Conservation (phyloP, 2,888 invertebrate species). For the Drosophila emarginata region DNA sequence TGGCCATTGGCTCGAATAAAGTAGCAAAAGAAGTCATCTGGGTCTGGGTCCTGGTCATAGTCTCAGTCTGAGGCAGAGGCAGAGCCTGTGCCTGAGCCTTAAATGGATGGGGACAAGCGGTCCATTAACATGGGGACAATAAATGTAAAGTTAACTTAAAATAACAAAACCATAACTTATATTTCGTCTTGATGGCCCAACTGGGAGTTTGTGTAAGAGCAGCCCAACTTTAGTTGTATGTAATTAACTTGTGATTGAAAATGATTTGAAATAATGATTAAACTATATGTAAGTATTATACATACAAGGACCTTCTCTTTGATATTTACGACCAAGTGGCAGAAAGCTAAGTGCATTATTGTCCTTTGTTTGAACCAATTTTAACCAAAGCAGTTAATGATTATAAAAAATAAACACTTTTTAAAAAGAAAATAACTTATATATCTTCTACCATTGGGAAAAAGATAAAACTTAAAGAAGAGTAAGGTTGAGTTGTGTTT, state of each 20-base stretch:
- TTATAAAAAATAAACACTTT: too few species aligned
- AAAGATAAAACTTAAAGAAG: too few species aligned
- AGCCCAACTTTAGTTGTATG: not conserved
- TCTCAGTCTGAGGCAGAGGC: not conserved
- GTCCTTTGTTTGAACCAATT: too few species aligned
- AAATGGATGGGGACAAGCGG: too few species aligned
- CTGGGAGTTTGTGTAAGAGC: not conserved
- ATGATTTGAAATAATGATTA: not conserved
- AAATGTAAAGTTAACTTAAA: constrained; percentile 4
- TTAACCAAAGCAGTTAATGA: too few species aligned
- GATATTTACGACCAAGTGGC: too few species aligned
- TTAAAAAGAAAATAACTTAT: too few species aligned
- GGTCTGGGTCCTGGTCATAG: not conserved
- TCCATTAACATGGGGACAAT: constrained; percentile 4
- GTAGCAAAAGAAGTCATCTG: constrained; percentile 1
- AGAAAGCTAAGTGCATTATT: too few species aligned
- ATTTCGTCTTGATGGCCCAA: not conserved
- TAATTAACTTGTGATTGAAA: constrained; percentile 2
- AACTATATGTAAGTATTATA: not conserved
- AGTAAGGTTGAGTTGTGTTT: too few species aligned
- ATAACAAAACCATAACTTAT: constrained; percentile 9
- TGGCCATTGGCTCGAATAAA: not conserved
- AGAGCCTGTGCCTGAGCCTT: not conserved
- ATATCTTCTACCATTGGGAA: too few species aligned
- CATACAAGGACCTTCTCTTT: too few species aligned